Evolutionary conservation across 2,888 invertebrate species (phyloP), one percentile per base, ranked within the genome.

Genomic region (Mystacides longicornis): DNA sequence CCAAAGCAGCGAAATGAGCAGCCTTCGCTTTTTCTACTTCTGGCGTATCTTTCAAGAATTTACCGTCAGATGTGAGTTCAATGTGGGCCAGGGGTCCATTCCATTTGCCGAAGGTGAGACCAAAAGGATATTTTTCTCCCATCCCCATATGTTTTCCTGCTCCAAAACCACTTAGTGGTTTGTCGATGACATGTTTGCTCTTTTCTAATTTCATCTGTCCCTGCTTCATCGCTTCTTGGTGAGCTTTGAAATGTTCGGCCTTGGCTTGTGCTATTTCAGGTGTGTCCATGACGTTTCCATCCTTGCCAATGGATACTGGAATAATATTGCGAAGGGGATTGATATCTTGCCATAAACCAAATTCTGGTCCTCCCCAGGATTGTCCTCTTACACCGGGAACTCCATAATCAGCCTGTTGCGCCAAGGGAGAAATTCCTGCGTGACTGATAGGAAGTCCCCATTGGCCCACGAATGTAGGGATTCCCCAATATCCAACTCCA

Each of bases 221-320:
- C 3, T 45, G 23, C 4, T 20, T 18, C 4, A 18, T n/a, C 11
- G 48, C 48, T 16, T 53, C 54, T n/a, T n/a, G n/a, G 23, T 51
- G 53, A 9, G 54, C 54, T 51, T 54, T 37, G 23, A 55, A 55
- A 47, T 55, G 52, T n/a, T 51, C 58, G 16, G 58, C 55, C 43
- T 58, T 58, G 18, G 58, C 58, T 49, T 48, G 48, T n/a, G 81
- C 80, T 45, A 82, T 82, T 68, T 81, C 82, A 57, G 80, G 81
- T 48, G 80, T 81, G 68, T 81, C 81, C 64, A 80, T 73, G 67
- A 81, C 81, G 66, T 75, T 20, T 42, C 77, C 77, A 64, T 77
- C 77, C 57, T 79, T 79, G 16, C 80, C 78, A 27, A 56, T 33
- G 18, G 51, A 57, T 16, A 54, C 57, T 3, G 56, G 46, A 18